Base-by-base conservation (phyloP, 2,888 invertebrate species). In the Hedya salicella region DNA sequence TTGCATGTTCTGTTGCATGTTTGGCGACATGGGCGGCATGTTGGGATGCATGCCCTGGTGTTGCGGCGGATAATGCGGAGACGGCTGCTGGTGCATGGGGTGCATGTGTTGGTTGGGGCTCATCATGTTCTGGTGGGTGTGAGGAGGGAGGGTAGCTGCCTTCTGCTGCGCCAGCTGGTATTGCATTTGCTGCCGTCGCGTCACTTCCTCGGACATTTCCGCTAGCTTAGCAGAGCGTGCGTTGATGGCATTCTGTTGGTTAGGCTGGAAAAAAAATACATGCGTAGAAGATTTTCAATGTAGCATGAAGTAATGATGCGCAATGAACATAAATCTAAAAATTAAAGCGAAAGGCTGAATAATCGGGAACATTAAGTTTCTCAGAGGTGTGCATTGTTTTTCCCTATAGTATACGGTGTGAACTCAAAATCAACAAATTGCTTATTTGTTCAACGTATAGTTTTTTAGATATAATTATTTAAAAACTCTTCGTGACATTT, bases 181-280 rank as follows among this genome's bases (percentile, higher is more conserved):
- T 42, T 80, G 82, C 14, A 91, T 85, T 70, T 91, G 93, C 71
- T 93, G 93, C 16, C 95, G 83, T 52, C 96, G 87, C 68, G 95
- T 86, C 9, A 96, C 95, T 80, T 97, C 96, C 78, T 97, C 96
- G 2, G 96, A 95, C 96, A 97, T 96, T 85, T 97, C 97, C 3
- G 95, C 95, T 66, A 96, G 89, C 80, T 96, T 95, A 0, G 95
- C 95, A 48, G 94, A 93, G 19, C 90, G 86, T 0, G 83, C 84
- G 44, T 73, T 84, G 73, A 85, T 85, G 0, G 81, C 79, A 70
- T 71, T 82, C 16, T 79, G 62, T 63, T 81, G 81, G 67, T 76
- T 80, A 8, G 70, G 69, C 81, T 85, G 71, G 32, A 71, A 56
- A 57, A 16, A 52, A 64, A 62, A 16, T 25, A 44, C 21, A 32